A percentile compares a stretch with the other conserved stretches of the same genome.
Evolutionary conservation across 1,140 invertebrate species (phyloP).

Genomic region (Drosophila mayri): DNA sequence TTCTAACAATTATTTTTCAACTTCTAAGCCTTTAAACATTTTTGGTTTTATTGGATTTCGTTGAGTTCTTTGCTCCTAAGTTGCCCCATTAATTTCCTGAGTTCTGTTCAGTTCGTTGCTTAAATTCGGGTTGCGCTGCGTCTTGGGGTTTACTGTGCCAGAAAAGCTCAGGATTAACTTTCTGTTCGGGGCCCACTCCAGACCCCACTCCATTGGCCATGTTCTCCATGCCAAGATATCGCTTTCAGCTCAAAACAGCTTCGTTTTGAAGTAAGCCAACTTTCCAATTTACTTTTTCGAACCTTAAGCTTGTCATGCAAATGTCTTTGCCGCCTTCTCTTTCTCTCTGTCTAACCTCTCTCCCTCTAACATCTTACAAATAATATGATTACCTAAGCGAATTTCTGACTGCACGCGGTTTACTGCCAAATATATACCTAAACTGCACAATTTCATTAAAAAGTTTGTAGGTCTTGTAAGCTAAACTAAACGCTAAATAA

Average conservation of each 20-base stretch:
- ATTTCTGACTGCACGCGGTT: slow-evolving; percentile 79
- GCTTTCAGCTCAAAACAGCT: slow-evolving; percentile 69
- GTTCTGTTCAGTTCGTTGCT: slow-evolving; percentile 48
- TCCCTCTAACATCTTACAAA: slow-evolving; percentile 56
- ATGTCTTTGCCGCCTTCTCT: slow-evolving; percentile 66
- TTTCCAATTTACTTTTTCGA: slow-evolving; percentile 75
- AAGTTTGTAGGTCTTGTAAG: slow-evolving; percentile 69
- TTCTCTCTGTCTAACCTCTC: slow-evolving; percentile 53
- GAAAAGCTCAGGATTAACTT: slow-evolving; percentile 58
- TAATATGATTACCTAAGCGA: slow-evolving; percentile 59
- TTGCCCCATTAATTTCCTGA: slow-evolving; percentile 34
- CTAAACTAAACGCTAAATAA: slow-evolving; percentile 65
- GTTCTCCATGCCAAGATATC: slow-evolving; percentile 50
- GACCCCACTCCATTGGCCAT: slow-evolving; percentile 46
- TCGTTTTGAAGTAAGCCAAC: slow-evolving; percentile 75
- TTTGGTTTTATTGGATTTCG: slow-evolving; percentile 40
- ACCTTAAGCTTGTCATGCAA: slow-evolving; percentile 78
- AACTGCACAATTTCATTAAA: slow-evolving; percentile 80
- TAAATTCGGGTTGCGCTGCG: slow-evolving; percentile 73
- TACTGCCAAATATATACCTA: slow-evolving; percentile 60
- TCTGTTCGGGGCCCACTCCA: slow-evolving; percentile 42
- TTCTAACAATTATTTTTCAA: slow-evolving; percentile 68
- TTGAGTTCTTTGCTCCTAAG: slow-evolving; percentile 41
- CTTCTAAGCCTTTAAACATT: slow-evolving; percentile 63
- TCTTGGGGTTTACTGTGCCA: slow-evolving; percentile 61